Evolutionary conservation across 2,113 vertebrate genomes (phyloP), one percentile per base, ranked within the genome.

Genomic region (Scolopax mira): DNA sequence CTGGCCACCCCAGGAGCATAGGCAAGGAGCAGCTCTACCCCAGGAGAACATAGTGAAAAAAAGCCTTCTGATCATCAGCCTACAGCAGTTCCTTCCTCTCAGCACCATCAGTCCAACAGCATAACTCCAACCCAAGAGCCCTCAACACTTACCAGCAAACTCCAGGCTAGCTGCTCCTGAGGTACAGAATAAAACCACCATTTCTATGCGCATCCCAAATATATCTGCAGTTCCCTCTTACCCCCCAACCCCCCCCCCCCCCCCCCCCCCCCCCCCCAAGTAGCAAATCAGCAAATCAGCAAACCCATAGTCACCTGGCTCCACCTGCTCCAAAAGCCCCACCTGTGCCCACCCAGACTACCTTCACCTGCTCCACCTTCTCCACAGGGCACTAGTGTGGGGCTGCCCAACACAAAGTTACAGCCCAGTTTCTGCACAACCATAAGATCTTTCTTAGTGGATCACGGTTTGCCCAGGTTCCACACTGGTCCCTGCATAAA

Each of bases 181-280:
- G 9, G 8, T 2, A 14, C 60, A 55, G 2, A 0, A 0, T 13
- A 72, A 1, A 2, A 3, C 2, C 19, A 7, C 5, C 0, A 0
- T 2, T 7, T 1, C 0, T 1, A 23, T 21, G 3, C 27, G 21
- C 15, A 42, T 61, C 18, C 30, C 72, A 91, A 55, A n/a, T 18
- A 7, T 16, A 69, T 13, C 55, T 69, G 16, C 37, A 25, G 18
- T 6, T 37, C 24, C 6, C 39, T 48, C 14, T 37, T 37, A 49
- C n/a, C 57, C 37, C 22, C 23, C 30, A n/a, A n/a, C n/a, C n/a
- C n/a, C n/a, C 57, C 37, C 22, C 23, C 30, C 31, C n/a, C 57
- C 37, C 22, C 23, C 30, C 31, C n/a, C 57, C 37, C 22, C 23
- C 30, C 31, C n/a, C 57, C 37, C 22, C 23, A 25, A n/a, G 5